A percentile compares a stretch with the other conserved stretches of the same genome.
These are phyloP conservation scores for Dryas iulia DNA, from an alignment of 1,140 invertebrate genomes.

Conservation along the genomic window DNA sequence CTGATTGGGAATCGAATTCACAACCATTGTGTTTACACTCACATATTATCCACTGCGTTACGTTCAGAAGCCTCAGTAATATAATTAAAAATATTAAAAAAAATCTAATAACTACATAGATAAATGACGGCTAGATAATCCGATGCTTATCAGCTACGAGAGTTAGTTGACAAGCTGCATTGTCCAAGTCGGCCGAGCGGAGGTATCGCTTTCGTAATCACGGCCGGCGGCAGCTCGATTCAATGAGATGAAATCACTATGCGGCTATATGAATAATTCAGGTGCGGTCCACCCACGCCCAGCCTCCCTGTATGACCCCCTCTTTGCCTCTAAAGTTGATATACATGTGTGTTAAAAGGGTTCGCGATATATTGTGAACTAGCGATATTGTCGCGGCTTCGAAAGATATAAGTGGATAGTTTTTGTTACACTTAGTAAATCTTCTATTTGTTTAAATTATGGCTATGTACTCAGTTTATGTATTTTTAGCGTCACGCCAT, in stretches of 20 bases:
- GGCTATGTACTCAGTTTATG: too few species aligned
- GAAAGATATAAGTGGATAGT: too few species aligned
- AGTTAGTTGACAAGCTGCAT: constrained; percentile 58
- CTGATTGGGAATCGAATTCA: too few species aligned
- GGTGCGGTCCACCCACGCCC: constrained; percentile 56
- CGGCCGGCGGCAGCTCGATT: constrained; percentile 66
- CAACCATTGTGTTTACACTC: too few species aligned
- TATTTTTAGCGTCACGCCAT: too few species aligned
- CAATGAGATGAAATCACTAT: constrained; percentile 79
- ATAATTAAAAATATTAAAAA: too few species aligned
- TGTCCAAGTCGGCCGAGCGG: constrained; percentile 46
- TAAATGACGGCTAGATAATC: background rate
- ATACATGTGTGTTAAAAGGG: constrained; percentile 31
- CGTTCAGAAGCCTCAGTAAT: too few species aligned
- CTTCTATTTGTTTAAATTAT: too few species aligned
- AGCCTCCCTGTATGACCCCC: constrained; percentile 35
- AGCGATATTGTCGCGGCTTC: too few species aligned
- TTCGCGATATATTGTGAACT: constrained; percentile 1
- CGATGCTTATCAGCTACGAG: constrained; percentile 20
- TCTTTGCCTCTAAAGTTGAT: constrained; percentile 45
- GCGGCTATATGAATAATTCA: constrained; percentile 76
- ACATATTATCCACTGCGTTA: too few species aligned
- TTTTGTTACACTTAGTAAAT: too few species aligned
- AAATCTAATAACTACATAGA: too few species aligned
- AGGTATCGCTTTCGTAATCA: constrained; percentile 75